phyloP scores from a whole-genome alignment of 1,140 invertebrate species.

The Goniozus legneri region DNA sequence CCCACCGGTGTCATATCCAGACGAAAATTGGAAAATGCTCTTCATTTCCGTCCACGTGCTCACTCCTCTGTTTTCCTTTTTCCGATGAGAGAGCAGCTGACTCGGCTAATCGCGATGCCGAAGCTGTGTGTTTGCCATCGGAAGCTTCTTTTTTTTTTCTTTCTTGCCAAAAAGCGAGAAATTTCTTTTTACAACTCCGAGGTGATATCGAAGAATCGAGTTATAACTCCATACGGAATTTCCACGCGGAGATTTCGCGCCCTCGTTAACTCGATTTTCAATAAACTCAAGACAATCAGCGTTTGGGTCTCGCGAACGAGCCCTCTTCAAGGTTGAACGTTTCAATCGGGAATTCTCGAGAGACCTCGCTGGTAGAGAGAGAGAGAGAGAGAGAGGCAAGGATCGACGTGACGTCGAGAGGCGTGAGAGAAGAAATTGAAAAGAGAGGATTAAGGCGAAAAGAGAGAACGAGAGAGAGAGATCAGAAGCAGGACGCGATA shows the following conservation, averaged over 20 bases:
- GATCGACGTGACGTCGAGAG: not conserved
- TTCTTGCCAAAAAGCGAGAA: no score
- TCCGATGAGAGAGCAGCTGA: constrained; percentile 14
- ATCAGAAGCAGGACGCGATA: constrained; percentile 22
- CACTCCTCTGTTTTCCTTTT: constrained; percentile 5
- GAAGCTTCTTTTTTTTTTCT: no score
- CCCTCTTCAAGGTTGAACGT: constrained; percentile 29
- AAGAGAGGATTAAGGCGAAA: not conserved
- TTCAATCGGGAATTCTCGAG: constrained; percentile 26
- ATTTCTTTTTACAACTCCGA: no score
- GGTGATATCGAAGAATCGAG: no score
- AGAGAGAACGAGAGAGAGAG: not conserved
- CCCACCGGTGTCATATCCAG: constrained; percentile 38
- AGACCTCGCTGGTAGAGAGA: not conserved
- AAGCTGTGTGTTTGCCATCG: no score
- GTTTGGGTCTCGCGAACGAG: constrained; percentile 16
- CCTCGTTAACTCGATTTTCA: not conserved
- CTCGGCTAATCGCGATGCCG: no score
- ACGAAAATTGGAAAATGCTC: constrained; percentile 43
- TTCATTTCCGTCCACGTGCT: constrained; percentile 26
- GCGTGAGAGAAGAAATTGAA: not conserved
- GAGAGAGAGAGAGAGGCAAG: not conserved
- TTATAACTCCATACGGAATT: no score
- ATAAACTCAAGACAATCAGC: constrained; percentile 4
- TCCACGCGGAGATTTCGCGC: no score